Percentiles rank a stretch among this genome's conserved stretches.
These are phyloP conservation scores for Phacellophora camtschatica DNA, from an alignment of 30 jellyfish, hydroid and myxozoan genomes.

Conservation along the genomic window DNA sequence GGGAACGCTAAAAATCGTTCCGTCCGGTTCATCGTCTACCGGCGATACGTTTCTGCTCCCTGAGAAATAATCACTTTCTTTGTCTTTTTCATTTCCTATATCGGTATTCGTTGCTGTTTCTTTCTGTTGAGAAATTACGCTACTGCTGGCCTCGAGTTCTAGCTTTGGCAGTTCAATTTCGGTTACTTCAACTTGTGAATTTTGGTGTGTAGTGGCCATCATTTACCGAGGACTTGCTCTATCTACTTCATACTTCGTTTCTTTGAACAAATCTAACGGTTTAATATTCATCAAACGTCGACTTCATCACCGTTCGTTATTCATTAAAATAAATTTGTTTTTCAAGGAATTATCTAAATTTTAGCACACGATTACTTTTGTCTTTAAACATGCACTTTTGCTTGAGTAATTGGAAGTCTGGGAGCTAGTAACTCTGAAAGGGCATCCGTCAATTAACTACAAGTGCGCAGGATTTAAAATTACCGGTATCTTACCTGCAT, in stretches of 20 bases:
- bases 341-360: too few relatives aligned
- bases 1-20: slow-evolving; percentile 63
- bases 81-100: not conserved
- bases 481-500: slow-evolving; percentile 37
- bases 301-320: too few relatives aligned
- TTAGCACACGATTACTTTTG: too few relatives aligned
- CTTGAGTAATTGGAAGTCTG: too few relatives aligned
- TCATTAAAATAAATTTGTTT: too few relatives aligned
- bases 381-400: too few relatives aligned
- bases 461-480: not conserved
- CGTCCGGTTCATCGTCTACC: slow-evolving; percentile 8
- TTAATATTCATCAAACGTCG: too few relatives aligned
- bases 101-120: not conserved
- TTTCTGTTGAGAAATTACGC: not conserved
- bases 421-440: slow-evolving; percentile 4
- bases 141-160: not conserved
- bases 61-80: slow-evolving; percentile 1
- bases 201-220: not conserved
- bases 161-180: not conserved
- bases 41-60: slow-evolving; percentile 12
- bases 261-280: too few relatives aligned
- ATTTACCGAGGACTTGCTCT: too few relatives aligned
- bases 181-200: not conserved
- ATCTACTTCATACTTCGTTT: too few relatives aligned
- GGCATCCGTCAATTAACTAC: slow-evolving; percentile 15